Percentiles rank a stretch among this genome's conserved stretches.
Conservation (phyloP, 2,888 invertebrate species). For the Habrosyne pyritoides region DNA sequence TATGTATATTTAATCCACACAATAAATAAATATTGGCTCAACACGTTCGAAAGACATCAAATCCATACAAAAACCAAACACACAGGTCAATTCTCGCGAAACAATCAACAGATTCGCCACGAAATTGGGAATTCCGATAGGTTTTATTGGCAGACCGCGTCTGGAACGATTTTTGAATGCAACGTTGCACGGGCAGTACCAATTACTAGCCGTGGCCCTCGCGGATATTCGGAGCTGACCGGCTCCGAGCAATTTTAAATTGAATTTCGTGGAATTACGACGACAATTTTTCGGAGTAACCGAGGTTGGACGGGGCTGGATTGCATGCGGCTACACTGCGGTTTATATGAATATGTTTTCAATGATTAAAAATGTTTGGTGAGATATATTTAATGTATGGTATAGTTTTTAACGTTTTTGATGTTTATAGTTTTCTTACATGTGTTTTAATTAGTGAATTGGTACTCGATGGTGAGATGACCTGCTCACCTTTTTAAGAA, state of each 20-base stretch:
- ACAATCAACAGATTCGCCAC: conserved; percentile 47
- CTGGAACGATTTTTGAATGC: conserved; percentile 58
- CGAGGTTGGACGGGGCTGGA: conserved; percentile 26
- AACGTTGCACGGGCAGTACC: conserved; percentile 56
- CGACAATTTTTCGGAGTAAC: conserved; percentile 55
- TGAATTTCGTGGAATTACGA: conserved; percentile 66
- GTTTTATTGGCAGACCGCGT: conserved; percentile 19
- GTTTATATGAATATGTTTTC: background rate
- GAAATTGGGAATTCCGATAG: conserved; percentile 16
- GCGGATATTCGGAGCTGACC: conserved; percentile 52
- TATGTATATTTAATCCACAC: background rate
- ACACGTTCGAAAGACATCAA: background rate
- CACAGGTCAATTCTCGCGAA: conserved; percentile 36
- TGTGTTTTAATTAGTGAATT: no score
- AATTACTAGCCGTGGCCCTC: conserved; percentile 59
- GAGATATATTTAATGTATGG: background rate
- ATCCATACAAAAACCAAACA: conserved; percentile 10
- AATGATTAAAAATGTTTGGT: background rate
- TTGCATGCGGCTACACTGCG: conserved; percentile 16
- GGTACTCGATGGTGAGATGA: no score
- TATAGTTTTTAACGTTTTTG: no score
- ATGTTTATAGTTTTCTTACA: no score
- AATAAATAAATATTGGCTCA: background rate
- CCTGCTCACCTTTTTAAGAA: no score
- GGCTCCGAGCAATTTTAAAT: conserved; percentile 65